Conservation (phyloP, 2,888 invertebrate genomes). For the Leucophora obtusa region DNA sequence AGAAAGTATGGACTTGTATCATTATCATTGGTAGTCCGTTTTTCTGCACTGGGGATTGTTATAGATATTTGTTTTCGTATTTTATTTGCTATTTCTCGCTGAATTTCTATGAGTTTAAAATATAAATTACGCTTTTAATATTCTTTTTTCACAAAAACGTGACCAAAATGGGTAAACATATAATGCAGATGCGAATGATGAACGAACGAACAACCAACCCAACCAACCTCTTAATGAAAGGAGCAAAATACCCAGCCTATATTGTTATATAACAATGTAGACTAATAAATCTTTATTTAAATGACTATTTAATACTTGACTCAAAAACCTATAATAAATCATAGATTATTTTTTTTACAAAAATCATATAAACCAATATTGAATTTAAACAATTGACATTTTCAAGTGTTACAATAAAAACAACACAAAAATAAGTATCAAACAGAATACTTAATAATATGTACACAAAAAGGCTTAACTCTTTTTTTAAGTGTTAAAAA, state of each 20-base stretch:
- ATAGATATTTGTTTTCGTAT: no score
- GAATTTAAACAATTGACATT: slow-evolving; percentile 28
- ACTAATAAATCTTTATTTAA: slow-evolving; percentile 56
- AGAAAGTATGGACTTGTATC: no score
- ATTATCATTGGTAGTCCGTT: no score
- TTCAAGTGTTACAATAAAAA: slow-evolving; percentile 34
- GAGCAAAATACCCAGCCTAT: background rate
- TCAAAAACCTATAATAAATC: slow-evolving; percentile 6
- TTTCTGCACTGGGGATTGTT: no score
- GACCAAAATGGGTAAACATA: slow-evolving; percentile 52
- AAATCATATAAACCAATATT: background rate
- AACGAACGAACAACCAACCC: background rate
- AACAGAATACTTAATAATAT: background rate
- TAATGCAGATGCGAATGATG: slow-evolving; percentile 27
- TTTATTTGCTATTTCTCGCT: background rate
- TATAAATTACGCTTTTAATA: slow-evolving; percentile 34
- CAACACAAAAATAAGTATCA: background rate
- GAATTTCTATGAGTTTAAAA: slow-evolving; percentile 11
- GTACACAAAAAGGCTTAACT: background rate
- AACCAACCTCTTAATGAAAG: background rate
- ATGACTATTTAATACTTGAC: slow-evolving; percentile 21
- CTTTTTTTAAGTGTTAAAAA: background rate
- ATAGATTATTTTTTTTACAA: background rate
- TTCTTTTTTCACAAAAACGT: slow-evolving; percentile 46
- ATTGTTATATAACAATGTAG: slow-evolving; percentile 38